A percentile compares a stretch with the other conserved stretches of the same genome.
Evolutionary conservation across 2,797 vertebrate species (phyloP).

Genomic region (Acanthurus lineatus): DNA sequence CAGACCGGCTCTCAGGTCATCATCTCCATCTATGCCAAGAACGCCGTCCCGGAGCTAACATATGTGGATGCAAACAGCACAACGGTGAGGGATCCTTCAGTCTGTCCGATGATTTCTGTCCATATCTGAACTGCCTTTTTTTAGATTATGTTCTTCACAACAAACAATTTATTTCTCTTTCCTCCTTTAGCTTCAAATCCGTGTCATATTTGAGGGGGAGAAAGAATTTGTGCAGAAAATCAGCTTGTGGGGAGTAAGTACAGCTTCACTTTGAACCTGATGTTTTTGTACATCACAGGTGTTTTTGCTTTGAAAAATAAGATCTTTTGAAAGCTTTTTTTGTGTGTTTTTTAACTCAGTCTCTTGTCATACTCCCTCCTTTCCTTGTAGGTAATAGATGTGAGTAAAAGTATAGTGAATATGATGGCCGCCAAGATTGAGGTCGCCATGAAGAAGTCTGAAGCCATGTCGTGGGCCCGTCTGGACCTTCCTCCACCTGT

Average conservation of each 20-base stretch:
- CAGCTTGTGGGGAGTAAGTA: conserved; percentile 97
- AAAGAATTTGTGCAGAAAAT: conserved; percentile 95
- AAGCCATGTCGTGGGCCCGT: conserved; percentile 94
- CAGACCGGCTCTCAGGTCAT: conserved; percentile 96
- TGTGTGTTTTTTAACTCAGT: not conserved
- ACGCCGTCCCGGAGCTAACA: conserved; percentile 92
- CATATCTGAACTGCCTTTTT: not conserved
- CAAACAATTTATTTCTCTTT: conserved; percentile 37
- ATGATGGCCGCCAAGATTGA: conserved; percentile 97
- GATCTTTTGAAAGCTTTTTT: not conserved
- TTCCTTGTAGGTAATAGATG: conserved; percentile 90
- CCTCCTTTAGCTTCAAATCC: conserved; percentile 89
- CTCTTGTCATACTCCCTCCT: not conserved
- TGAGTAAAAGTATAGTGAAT: conserved; percentile 91
- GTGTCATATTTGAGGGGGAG: conserved; percentile 95
- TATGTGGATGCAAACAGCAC: conserved; percentile 95
- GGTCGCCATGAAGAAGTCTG: conserved; percentile 94
- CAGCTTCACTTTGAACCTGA: not conserved
- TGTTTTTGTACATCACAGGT: not conserved
- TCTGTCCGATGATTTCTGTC: not conserved
- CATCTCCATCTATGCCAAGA: conserved; percentile 97
- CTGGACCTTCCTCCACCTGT: conserved; percentile 90
- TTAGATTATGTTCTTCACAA: not conserved
- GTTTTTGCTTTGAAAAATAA: not conserved
- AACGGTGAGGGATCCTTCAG: conserved; percentile 81